Evolutionary conservation across 2,113 vertebrate species (phyloP).

Genomic region (Castor canadensis): DNA sequence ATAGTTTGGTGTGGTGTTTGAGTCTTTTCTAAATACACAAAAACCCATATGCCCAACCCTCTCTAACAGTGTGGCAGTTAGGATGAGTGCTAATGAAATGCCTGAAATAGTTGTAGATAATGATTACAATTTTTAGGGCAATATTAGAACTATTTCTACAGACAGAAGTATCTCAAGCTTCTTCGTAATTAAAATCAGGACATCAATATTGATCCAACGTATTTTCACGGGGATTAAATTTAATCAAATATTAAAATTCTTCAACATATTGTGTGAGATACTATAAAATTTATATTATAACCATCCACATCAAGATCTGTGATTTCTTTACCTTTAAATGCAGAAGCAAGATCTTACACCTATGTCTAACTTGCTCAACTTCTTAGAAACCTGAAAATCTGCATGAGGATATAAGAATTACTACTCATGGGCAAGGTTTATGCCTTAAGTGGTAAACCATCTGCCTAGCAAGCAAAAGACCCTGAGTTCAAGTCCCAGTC

Average conservation of each 20-base stretch:
- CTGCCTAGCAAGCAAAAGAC: too few species aligned
- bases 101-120: too few species aligned
- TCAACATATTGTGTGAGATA: background rate
- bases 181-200: background rate
- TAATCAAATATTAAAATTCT: background rate
- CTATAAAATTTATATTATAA: background rate
- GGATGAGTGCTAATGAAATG: background rate
- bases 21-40: slow-evolving; percentile 44
- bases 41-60: background rate
- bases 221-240: background rate
- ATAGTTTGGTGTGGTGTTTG: slow-evolving; percentile 68
- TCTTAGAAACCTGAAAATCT: background rate
- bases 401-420: background rate
- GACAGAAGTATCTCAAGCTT: background rate
- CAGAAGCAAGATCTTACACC: background rate
- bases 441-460: too few species aligned
- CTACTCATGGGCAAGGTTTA: too few species aligned
- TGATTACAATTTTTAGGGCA: too few species aligned
- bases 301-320: background rate
- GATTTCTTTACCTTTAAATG: background rate
- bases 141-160: background rate
- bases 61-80: background rate
- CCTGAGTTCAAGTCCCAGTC: too few species aligned
- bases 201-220: background rate
- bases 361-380: background rate